Evolutionary conservation across 2,113 vertebrate species (phyloP).

Genomic region (Rhea pennata): DNA sequence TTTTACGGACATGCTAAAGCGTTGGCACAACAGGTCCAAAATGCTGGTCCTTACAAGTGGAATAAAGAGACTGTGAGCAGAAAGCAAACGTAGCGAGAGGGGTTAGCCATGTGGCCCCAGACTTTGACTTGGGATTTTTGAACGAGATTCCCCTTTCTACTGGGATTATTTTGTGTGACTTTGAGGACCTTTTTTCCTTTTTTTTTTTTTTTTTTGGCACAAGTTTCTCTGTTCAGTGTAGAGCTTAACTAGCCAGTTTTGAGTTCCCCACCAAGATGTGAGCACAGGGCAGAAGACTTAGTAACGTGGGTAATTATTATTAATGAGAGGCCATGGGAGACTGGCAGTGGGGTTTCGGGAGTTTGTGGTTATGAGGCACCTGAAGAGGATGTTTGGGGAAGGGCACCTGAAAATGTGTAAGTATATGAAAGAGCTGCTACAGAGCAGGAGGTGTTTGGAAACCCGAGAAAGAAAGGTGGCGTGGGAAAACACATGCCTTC

Average conservation of each 20-base stretch:
- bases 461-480: neutral
- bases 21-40: neutral
- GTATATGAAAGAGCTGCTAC: neutral
- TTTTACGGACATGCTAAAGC: neutral
- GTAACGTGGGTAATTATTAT: neutral
- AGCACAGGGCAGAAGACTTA: neutral
- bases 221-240: neutral
- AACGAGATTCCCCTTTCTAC: neutral
- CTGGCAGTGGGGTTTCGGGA: neutral
- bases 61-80: neutral
- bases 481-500: neutral
- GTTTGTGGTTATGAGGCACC: neutral
- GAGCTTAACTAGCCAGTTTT: neutral
- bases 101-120: neutral
- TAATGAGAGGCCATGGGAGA: slow-evolving; percentile 16
- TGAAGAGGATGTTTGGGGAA: neutral
- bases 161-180: neutral
- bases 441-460: neutral
- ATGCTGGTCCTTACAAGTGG: neutral
- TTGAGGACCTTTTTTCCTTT: neutral
- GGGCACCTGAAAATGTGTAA: neutral
- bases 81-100: neutral
- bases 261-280: neutral
- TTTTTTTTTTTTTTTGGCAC: neutral
- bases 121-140: neutral